Percentiles rank a stretch among this genome's conserved stretches.
Conservation (phyloP, 2,113 vertebrate genomes). For the Candoia aspera region DNA sequence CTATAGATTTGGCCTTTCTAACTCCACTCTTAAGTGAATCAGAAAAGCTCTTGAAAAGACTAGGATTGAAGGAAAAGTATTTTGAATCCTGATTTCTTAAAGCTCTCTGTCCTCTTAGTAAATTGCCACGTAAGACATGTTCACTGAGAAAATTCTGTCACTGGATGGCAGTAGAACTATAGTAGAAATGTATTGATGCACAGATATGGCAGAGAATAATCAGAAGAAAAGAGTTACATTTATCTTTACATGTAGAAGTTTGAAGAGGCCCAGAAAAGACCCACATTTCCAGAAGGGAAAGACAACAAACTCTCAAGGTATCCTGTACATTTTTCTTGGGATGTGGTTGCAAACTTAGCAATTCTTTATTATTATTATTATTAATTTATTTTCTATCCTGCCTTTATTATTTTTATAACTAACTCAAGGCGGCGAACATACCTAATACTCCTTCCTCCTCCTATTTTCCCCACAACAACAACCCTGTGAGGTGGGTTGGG, state of each 20-base stretch:
- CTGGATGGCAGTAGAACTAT: conserved; percentile 79
- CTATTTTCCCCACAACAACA: no score
- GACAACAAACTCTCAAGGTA: no score
- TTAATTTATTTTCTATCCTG: no score
- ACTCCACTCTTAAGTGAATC: neutral
- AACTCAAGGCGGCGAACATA: no score
- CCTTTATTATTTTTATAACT: no score
- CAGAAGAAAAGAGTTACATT: conserved; percentile 62
- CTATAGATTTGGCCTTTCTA: neutral
- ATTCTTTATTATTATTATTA: no score
- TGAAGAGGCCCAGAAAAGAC: neutral
- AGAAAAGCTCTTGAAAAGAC: neutral
- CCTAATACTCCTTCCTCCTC: no score
- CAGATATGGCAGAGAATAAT: conserved; percentile 60
- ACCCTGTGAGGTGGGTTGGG: no score
- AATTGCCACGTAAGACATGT: conserved; percentile 39
- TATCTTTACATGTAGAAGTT: conserved; percentile 67
- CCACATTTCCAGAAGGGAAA: conserved; percentile 57
- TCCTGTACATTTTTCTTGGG: conserved; percentile 64
- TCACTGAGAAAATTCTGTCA: conserved; percentile 72
- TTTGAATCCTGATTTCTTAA: neutral
- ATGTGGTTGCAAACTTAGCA: conserved; percentile 52
- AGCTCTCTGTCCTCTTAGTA: conserved; percentile 5
- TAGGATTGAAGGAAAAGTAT: conserved; percentile 10
- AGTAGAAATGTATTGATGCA: conserved; percentile 71